A percentile compares a stretch with the other conserved stretches of the same genome.
These are phyloP conservation scores for Amiota minor DNA, from an alignment of 2,888 invertebrate genomes.

Conservation along the genomic window DNA sequence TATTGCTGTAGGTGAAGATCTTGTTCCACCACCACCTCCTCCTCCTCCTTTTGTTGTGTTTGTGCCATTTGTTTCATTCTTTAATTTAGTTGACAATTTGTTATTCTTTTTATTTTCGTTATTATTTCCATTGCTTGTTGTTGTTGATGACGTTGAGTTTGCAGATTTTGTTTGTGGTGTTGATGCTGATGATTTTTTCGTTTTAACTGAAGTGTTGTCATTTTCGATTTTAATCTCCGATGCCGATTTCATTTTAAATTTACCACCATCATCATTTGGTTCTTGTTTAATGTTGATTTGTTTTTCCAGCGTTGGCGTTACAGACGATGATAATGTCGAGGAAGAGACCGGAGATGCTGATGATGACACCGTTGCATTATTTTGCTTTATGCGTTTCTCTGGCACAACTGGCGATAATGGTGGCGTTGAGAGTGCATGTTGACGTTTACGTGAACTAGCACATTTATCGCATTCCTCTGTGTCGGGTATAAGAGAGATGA, in stretches of 20 bases:
- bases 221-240: constrained; percentile 7
- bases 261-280: constrained; percentile 44
- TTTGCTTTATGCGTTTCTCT: constrained; percentile 61
- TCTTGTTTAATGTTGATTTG: constrained; percentile 52
- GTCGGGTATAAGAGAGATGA: constrained; percentile 71
- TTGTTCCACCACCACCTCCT: not conserved
- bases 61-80: constrained; percentile 52
- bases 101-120: not conserved
- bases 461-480: constrained; percentile 74
- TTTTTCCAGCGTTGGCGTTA: constrained; percentile 39
- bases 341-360: constrained; percentile 56
- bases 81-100: constrained; percentile 34
- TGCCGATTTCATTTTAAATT: constrained; percentile 33
- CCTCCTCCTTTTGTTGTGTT: constrained; percentile 9
- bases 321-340: constrained; percentile 51
- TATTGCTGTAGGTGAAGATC: constrained; percentile 14
- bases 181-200: constrained; percentile 41
- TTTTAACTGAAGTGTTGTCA: constrained; percentile 25
- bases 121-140: constrained; percentile 38
- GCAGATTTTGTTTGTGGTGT: constrained; percentile 34
- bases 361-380: constrained; percentile 16
- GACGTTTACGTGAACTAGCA: constrained; percentile 65
- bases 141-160: constrained; percentile 33
- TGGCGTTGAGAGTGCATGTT: constrained; percentile 59
- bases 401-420: constrained; percentile 64